Evolutionary conservation across 2,888 invertebrate genomes (phyloP).

Genomic region (Apamea crenata): DNA sequence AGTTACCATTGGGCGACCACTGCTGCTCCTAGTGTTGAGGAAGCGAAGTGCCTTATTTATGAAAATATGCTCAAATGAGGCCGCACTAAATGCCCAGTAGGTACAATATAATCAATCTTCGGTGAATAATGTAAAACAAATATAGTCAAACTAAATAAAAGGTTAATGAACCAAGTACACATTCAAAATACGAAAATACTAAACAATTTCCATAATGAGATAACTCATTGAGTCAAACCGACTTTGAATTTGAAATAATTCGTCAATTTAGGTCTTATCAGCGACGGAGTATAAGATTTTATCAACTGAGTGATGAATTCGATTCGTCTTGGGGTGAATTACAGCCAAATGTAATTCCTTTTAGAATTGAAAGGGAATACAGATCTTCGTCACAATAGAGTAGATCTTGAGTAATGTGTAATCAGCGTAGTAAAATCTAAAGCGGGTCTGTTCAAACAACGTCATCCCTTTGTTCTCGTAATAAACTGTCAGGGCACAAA

Average conservation of each 20-base stretch:
- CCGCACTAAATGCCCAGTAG: slow-evolving; percentile 19
- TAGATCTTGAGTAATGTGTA: slow-evolving; percentile 83
- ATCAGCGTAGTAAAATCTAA: slow-evolving; percentile 85
- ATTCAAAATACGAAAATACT: slow-evolving; percentile 54
- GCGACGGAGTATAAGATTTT: slow-evolving; percentile 66
- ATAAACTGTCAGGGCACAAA: slow-evolving; percentile 87
- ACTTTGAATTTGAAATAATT: slow-evolving; percentile 62
- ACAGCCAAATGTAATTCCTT: slow-evolving; percentile 81
- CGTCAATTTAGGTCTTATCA: slow-evolving; percentile 65
- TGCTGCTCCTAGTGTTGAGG: background rate
- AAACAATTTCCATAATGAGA: slow-evolving; percentile 58
- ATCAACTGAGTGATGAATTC: slow-evolving; percentile 73
- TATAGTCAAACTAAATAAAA: slow-evolving; percentile 33
- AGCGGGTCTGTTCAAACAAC: slow-evolving; percentile 83
- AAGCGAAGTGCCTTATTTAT: slow-evolving; percentile 22
- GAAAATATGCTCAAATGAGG: slow-evolving; percentile 41
- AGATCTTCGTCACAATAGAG: slow-evolving; percentile 82
- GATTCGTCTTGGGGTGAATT: slow-evolving; percentile 76
- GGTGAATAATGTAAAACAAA: slow-evolving; percentile 41
- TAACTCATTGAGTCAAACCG: slow-evolving; percentile 53
- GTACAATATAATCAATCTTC: slow-evolving; percentile 9
- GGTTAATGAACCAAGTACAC: slow-evolving; percentile 39
- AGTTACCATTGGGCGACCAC: background rate
- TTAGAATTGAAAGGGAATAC: slow-evolving; percentile 79
- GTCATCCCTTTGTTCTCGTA: slow-evolving; percentile 86